Conservation (phyloP, 1,140 invertebrate species). For the Scaptomyza hsui region DNA sequence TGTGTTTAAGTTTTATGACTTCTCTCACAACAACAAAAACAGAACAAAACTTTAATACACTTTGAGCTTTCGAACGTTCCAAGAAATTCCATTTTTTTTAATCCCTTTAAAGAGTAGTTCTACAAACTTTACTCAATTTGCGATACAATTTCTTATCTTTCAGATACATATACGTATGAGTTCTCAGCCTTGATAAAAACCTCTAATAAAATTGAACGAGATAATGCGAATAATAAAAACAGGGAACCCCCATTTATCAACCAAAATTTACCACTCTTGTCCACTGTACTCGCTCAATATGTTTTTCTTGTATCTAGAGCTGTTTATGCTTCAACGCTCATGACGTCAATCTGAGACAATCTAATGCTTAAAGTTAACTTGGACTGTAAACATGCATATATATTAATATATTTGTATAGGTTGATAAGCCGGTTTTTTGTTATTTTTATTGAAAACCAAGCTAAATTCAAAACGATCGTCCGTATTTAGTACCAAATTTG, state of each 20-base stretch:
- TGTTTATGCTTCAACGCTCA: background rate
- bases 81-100: too few relatives aligned
- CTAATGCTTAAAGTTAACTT: slow-evolving; percentile 9
- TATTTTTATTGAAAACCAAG: slow-evolving; percentile 1
- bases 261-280: background rate
- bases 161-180: too few relatives aligned
- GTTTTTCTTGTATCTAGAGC: background rate
- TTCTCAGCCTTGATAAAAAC: too few relatives aligned
- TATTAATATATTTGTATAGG: background rate
- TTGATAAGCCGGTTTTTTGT: slow-evolving; percentile 60
- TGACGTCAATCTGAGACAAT: slow-evolving; percentile 10
- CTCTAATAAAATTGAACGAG: too few relatives aligned
- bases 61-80: background rate
- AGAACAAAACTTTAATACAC: slow-evolving; percentile 8
- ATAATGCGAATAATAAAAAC: background rate
- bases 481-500: slow-evolving; percentile 59
- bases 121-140: background rate
- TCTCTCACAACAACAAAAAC: slow-evolving; percentile 8
- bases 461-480: slow-evolving; percentile 2
- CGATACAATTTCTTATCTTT: too few relatives aligned
- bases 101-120: background rate
- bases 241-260: background rate
- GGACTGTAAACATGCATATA: background rate
- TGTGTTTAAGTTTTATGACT: slow-evolving; percentile 62
- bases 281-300: background rate